Base-by-base conservation (phyloP, 2,888 invertebrate species). In the Adelphocoris suturalis region DNA sequence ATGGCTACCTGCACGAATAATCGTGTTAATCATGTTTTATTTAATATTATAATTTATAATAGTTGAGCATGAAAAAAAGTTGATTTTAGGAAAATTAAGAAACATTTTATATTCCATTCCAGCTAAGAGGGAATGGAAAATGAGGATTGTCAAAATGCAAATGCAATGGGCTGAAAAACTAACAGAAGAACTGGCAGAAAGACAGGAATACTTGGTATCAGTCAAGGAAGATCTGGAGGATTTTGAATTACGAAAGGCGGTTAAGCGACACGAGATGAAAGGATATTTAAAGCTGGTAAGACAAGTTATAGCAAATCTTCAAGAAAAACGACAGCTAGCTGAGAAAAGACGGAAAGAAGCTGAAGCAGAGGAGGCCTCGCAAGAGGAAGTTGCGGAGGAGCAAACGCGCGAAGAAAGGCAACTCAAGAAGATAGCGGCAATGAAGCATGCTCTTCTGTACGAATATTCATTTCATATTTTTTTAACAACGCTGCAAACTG, bases 81-180 rank as follows among this genome's bases (percentile, higher is more conserved):
- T 4, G 2, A 37, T 37, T 37, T 37, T 4, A 37, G 7, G 37
- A 37, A 4, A 37, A 37, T 37, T 37, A 7, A 37, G 3, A 37
- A 37, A 7, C 7, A 4, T 37, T 7, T 4, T 37, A 37, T 7
- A 37, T 4, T 4, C 7, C 7, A 9, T 78, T 88, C 23, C 80
- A 88, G 88, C 55, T 9, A 76, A 80, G 28, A 48, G 37, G 13
- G 61, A 88, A 9, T 88, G 88, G 88, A 88, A 80, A 55, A 23
- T 52, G 52, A 46, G 80, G 19, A 52, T 55, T 16, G 57, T 55
- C 14, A 76, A 78, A 80, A 23, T 78, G 19, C 88, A 88, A 80
- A 88, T 78, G 80, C 28, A 55, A 28, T 55, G 52, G 88, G 88
- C 88, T 1, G 80, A 80, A 12, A 11, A 55, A 27, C 7, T 57